Base-by-base conservation (phyloP, 2,888 invertebrate genomes). In the Caenorhabditis japonica region DNA sequence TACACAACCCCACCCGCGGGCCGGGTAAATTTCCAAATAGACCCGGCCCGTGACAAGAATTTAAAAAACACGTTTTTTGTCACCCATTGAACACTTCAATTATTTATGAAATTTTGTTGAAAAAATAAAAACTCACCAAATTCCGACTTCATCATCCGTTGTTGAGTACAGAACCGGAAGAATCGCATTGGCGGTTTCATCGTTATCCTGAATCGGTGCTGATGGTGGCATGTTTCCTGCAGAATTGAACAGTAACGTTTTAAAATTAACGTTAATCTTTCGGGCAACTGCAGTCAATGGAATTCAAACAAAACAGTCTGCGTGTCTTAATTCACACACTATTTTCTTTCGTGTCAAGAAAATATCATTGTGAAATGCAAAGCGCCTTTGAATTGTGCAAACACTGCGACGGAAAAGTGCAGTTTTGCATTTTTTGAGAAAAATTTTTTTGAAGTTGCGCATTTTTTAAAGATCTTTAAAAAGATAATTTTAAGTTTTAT, bases 121-220 rank as follows among this genome's bases (percentile, higher is more conserved):
- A 53, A 3, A 13, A 49, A 21, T 13, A 17, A 36, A 52, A 5
- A 41, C 4, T 51, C 46, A 72, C 72, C 72, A 72, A 25, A 72
- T 72, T 66, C 72, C 72, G 7, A 56, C 60, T 59, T 72, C 72
- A 55, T 72, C 72, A 2, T 72, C 64, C 5, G 47, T 39, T 10
- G 58, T 41, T 3, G 64, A 53, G 34, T 66, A 66, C 12, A 59
- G 39, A 19, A 72, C 72, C n/a, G 72, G 72, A 4, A 72, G 55
- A 36, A 72, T 38, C 1, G 72, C 66, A 15, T 64, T 64, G 1
- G 64, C 56, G 0, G 64, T 47, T 15, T 72, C 72, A 13, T 72
- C 72, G 10, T 55, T 17, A 2, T 72, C 72, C 15, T 41, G 49
- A 15, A 33, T 38, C 17, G 59, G 64, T 36, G 59, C 34, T 23